These are phyloP conservation scores for Drosophila trapezifrons DNA, from an alignment of 1,140 invertebrate genomes.

Conservation along the genomic window DNA sequence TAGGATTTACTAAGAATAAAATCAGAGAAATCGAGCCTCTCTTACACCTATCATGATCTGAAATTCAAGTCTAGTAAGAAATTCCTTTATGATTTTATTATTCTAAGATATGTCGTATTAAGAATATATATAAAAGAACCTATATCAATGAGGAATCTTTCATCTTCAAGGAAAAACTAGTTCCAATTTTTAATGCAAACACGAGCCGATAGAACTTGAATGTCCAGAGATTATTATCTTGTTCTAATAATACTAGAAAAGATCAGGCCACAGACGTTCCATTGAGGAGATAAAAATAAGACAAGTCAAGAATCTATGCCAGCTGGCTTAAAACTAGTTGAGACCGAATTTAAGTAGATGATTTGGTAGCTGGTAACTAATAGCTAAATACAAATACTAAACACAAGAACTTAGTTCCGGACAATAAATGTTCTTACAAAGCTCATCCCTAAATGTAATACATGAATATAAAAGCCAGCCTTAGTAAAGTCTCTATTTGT, in stretches of 20 bases:
- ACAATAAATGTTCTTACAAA: too few species aligned
- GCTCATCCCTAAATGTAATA: too few species aligned
- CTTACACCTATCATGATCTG: too few species aligned
- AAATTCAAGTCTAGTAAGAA: too few species aligned
- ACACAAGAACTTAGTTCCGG: not conserved
- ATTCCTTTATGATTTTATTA: too few species aligned
- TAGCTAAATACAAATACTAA: not conserved
- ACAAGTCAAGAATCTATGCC: not conserved
- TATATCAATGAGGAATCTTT: too few species aligned
- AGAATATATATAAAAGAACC: not conserved
- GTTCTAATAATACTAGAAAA: not conserved
- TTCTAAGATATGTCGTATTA: too few species aligned
- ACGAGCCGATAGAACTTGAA: not conserved
- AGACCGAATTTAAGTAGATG: not conserved
- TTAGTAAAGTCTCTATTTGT: too few species aligned
- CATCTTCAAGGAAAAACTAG: not conserved
- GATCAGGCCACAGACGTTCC: not conserved
- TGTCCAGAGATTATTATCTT: not conserved
- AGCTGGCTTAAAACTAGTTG: not conserved
- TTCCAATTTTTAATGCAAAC: not conserved
- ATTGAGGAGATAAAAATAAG: not conserved
- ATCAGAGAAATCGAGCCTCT: too few species aligned
- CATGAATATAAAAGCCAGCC: too few species aligned
- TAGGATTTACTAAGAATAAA: too few species aligned
- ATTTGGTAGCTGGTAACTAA: too few species aligned